phyloP scores from a whole-genome alignment of 2,888 invertebrate species.

The Agonopterix alstromeriana region DNA sequence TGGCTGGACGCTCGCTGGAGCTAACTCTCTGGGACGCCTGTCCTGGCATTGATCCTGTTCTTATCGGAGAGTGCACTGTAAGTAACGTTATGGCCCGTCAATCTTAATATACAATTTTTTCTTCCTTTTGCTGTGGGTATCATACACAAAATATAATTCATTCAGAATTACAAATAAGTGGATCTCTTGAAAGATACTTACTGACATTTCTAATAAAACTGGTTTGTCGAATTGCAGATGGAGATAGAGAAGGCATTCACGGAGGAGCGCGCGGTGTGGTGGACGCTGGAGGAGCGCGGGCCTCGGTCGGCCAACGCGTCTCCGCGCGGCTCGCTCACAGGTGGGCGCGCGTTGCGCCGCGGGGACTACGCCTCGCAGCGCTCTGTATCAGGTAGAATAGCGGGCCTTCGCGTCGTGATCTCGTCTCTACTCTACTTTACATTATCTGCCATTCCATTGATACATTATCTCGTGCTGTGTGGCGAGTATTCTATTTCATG shows the following conservation, averaged over 20 bases:
- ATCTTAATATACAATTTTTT: too few species aligned
- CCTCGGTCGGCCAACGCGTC: slow-evolving; percentile 87
- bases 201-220: too few species aligned
- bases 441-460: background rate
- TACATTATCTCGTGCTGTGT: slow-evolving; percentile 6
- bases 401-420: too few species aligned
- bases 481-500: background rate
- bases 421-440: background rate
- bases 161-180: too few species aligned
- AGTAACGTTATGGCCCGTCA: slow-evolving; percentile 14
- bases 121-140: too few species aligned
- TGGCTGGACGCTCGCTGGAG: slow-evolving; percentile 88
- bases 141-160: too few species aligned
- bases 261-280: slow-evolving; percentile 93
- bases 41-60: slow-evolving; percentile 88
- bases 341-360: slow-evolving; percentile 80
- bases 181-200: too few species aligned
- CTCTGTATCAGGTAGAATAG: slow-evolving; percentile 78
- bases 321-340: slow-evolving; percentile 86
- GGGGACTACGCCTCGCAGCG: slow-evolving; percentile 85
- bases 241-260: slow-evolving; percentile 90
- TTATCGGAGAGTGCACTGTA: slow-evolving; percentile 87
- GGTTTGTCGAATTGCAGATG: slow-evolving; percentile 46
- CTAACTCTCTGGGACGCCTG: slow-evolving; percentile 93
- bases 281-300: slow-evolving; percentile 88